Evolutionary conservation across 2,888 invertebrate species (phyloP), one percentile per base, ranked within the genome.

Genomic region (Epirrita christyi): DNA sequence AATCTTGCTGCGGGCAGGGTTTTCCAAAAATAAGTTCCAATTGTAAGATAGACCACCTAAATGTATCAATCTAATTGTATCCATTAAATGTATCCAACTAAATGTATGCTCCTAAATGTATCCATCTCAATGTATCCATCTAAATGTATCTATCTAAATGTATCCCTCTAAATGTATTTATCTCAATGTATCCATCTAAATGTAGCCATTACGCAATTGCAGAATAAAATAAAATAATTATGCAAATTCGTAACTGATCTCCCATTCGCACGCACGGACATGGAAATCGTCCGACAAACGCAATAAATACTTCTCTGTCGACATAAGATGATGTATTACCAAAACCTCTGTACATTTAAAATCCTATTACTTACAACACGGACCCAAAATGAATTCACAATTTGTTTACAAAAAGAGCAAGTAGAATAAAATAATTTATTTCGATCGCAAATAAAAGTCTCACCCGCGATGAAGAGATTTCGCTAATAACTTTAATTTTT

Each of bases 291-390:
- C 58, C 46, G 40, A 68, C 68, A 68, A 67, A 71, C 66, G 66
- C 70, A 73, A 76, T 79, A 60, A 54, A 56, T 78, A 73, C 73
- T 79, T 69, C 60, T 28, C 53, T 63, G 66, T 73, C 70, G 68
- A 78, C 72, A 70, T 66, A 59, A 36, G 50, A 56, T 82, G 83
- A 86, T 85, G 70, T 67, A 88, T 83, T 72, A 68, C 72, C 67
- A 55, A 65, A 70, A 76, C 71, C 66, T 71, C 49, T 64, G 53
- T 64, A 53, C 76, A 73, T 85, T 88, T 86, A 85, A 89, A 88
- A 84, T 76, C 80, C 84, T 86, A 88, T 89, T 87, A 86, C 73
- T 85, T 73, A 76, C 62, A 78, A 85, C 82, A 85, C 75, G 81
- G 71, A 55, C 68, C 58, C 56, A 54, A 74, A 71, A 75, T 68